Conservation (phyloP, 2,888 invertebrate genomes). For the Scaptomyza reducta region DNA sequence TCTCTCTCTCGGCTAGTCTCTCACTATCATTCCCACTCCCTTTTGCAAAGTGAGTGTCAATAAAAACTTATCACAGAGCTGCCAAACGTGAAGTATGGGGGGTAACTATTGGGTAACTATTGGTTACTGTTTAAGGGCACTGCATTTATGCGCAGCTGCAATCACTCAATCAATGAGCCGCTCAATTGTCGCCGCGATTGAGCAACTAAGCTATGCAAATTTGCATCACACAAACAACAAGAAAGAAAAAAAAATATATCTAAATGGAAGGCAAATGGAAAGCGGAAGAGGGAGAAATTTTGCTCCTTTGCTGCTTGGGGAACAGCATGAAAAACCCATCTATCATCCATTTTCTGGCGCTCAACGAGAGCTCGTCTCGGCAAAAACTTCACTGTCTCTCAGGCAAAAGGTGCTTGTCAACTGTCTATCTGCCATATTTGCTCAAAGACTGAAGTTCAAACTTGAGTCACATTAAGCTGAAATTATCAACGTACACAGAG, state of each 20-base stretch:
- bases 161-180: constrained; percentile 76
- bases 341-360: constrained; percentile 57
- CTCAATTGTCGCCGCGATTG: constrained; percentile 78
- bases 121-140: constrained; percentile 39
- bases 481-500: constrained; percentile 71
- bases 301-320: neutral
- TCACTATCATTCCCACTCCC: neutral
- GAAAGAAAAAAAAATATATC: neutral
- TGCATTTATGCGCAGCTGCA: constrained; percentile 63
- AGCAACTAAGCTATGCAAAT: constrained; percentile 77
- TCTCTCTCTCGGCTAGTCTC: neutral
- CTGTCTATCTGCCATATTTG: constrained; percentile 66
- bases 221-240: constrained; percentile 36
- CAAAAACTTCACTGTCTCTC: constrained; percentile 31
- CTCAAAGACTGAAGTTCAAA: constrained; percentile 74
- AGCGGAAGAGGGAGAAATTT: neutral
- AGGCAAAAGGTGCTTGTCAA: constrained; percentile 58
- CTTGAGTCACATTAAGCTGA: constrained; percentile 73
- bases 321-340: constrained; percentile 55
- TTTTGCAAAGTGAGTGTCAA: constrained; percentile 55
- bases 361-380: constrained; percentile 20
- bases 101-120: neutral
- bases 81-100: neutral
- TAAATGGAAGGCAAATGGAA: neutral
- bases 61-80: constrained; percentile 45